Percentiles rank a stretch among this genome's conserved stretches.
These are phyloP conservation scores for Rhamphomyia laevipes DNA, from an alignment of 2,888 invertebrate genomes.

Conservation along the genomic window DNA sequence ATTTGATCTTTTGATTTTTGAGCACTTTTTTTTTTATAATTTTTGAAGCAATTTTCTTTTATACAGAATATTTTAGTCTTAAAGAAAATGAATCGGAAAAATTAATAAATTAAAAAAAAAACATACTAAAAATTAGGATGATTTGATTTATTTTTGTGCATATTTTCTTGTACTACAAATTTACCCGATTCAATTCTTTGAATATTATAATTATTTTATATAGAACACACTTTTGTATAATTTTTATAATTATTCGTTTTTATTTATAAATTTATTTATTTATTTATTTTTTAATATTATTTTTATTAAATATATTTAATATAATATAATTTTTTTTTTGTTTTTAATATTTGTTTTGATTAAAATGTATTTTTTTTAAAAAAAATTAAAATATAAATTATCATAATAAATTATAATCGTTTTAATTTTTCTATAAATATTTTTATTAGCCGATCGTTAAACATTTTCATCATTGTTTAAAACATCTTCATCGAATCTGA, in stretches of 20 bases:
- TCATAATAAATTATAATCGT: not conserved
- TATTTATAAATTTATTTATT: conserved; percentile 9
- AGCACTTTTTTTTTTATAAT: no score
- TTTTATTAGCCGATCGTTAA: conserved; percentile 25
- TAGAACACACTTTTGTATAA: not conserved
- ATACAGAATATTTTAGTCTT: no score
- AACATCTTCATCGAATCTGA: conserved; percentile 26
- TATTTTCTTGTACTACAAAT: no score
- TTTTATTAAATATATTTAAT: conserved; percentile 3
- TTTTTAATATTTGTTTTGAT: not conserved
- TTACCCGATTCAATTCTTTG: no score
- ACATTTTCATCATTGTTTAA: conserved; percentile 35
- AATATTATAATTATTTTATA: no score
- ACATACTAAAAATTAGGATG: no score
- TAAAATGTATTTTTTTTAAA: not conserved
- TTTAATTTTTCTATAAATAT: not conserved
- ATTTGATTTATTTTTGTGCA: no score
- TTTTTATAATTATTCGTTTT: conserved; percentile 14
- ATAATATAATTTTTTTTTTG: conserved; percentile 6
- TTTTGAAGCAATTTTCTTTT: no score
- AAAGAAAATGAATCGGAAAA: no score
- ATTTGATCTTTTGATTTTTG: no score
- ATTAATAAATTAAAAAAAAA: no score
- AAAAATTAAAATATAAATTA: not conserved
- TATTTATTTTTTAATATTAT: conserved; percentile 6